Evolutionary conservation across 2,113 vertebrate genomes (phyloP).

Genomic region (Regulus satrapa): DNA sequence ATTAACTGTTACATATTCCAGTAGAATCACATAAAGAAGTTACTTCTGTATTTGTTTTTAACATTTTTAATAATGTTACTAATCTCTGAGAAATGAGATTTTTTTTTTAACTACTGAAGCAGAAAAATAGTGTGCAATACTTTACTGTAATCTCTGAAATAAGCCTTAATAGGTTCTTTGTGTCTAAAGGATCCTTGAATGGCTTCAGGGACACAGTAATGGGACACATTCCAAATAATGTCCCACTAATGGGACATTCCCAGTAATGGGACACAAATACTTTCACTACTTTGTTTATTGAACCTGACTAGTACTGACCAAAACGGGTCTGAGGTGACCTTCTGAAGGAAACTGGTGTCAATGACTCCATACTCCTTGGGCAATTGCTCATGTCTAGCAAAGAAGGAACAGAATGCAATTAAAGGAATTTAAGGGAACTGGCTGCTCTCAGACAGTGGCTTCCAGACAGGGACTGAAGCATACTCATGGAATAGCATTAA

Average conservation of each 20-base stretch:
- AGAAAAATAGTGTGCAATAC: slow-evolving; percentile 21
- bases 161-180: slow-evolving; percentile 23
- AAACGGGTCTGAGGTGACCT: not conserved
- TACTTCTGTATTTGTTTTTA: slow-evolving; percentile 42
- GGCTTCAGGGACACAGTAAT: slow-evolving; percentile 4
- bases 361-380: not conserved
- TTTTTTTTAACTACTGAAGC: slow-evolving; percentile 5
- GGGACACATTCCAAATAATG: too few relatives aligned
- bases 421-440: slow-evolving; percentile 5
- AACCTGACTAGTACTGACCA: not conserved
- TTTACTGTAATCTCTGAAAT: slow-evolving; percentile 30
- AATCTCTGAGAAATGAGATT: slow-evolving; percentile 19
- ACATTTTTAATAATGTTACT: not conserved
- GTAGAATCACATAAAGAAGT: not conserved
- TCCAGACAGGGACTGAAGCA: not conserved
- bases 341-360: not conserved
- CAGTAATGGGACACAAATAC: not conserved
- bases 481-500: not conserved
- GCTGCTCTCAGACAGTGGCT: not conserved
- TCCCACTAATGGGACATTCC: too few relatives aligned
- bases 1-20: not conserved
- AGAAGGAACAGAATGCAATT: not conserved
- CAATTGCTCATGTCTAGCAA: not conserved
- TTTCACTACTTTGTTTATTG: slow-evolving; percentile 3
- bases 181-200: not conserved